Evolutionary conservation across 2,888 invertebrate species (phyloP).

Genomic region (Conomelus anceps): DNA sequence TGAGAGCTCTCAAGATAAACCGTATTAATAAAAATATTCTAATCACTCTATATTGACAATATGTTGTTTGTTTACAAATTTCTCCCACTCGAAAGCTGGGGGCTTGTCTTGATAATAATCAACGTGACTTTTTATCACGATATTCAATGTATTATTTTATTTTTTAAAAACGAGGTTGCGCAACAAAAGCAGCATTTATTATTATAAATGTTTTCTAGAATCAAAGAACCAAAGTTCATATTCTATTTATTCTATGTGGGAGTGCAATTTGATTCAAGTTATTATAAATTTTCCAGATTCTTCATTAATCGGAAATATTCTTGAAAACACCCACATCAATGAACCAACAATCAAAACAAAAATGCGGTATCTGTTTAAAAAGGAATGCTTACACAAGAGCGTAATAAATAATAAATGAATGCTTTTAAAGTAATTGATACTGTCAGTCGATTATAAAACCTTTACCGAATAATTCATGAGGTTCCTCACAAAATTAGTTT

Average conservation of each 20-base stretch:
- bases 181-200: neutral
- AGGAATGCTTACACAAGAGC: neutral
- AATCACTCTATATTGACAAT: neutral
- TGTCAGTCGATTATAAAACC: no score
- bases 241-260: neutral
- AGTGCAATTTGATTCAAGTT: neutral
- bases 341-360: neutral
- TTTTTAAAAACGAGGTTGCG: neutral
- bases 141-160: neutral
- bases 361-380: neutral
- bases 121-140: neutral
- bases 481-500: no score
- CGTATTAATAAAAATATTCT: neutral
- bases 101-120: neutral
- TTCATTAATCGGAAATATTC: neutral
- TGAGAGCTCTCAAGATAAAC: neutral
- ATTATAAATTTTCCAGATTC: neutral
- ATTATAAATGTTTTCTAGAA: neutral
- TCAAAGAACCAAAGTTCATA: neutral
- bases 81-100: neutral
- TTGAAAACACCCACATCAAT: neutral
- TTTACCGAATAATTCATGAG: no score
- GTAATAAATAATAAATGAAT: neutral
- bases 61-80: neutral
- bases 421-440: no score